phyloP scores from a whole-genome alignment of 2,888 invertebrate genomes.

The Oxytorus armatus region DNA sequence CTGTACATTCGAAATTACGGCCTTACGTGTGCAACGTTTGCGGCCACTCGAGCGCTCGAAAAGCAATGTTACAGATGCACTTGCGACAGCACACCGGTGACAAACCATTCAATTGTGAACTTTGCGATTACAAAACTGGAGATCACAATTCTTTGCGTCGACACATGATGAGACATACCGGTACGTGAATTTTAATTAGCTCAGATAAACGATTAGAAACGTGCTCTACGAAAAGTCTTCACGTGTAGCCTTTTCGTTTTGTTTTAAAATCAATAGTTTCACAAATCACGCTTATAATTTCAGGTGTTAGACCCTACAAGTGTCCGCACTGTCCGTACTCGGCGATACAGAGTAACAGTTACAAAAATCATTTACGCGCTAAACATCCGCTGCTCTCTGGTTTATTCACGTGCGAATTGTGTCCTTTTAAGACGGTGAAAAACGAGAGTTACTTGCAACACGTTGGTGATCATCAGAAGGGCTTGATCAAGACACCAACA shows the following conservation, averaged over 20 bases:
- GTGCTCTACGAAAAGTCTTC: too few species aligned
- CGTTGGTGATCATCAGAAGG: slow-evolving; percentile 86
- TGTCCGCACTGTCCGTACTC: slow-evolving; percentile 89
- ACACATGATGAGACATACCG: slow-evolving; percentile 88
- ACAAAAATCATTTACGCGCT: slow-evolving; percentile 87
- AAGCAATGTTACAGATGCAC: slow-evolving; percentile 90
- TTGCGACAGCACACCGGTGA: slow-evolving; percentile 91
- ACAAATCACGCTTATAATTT: slow-evolving; percentile 50
- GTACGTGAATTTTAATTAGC: slow-evolving; percentile 69
- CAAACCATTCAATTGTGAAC: slow-evolving; percentile 90
- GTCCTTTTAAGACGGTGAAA: slow-evolving; percentile 87
- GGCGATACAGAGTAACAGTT: slow-evolving; percentile 89
- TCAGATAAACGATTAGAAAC: neutral
- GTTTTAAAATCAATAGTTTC: neutral
- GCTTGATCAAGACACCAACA: slow-evolving; percentile 80
- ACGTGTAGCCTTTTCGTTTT: too few species aligned
- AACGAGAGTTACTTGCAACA: slow-evolving; percentile 86
- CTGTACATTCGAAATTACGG: slow-evolving; percentile 90
- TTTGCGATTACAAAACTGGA: slow-evolving; percentile 89
- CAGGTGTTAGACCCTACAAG: slow-evolving; percentile 86
- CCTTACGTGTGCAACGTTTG: slow-evolving; percentile 91
- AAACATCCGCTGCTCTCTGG: slow-evolving; percentile 85
- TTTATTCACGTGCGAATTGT: slow-evolving; percentile 85
- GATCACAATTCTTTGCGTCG: slow-evolving; percentile 91
- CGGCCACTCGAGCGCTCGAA: slow-evolving; percentile 89